Conservation (phyloP, 2,113 vertebrate species). For the Ploceus nigricollis region DNA sequence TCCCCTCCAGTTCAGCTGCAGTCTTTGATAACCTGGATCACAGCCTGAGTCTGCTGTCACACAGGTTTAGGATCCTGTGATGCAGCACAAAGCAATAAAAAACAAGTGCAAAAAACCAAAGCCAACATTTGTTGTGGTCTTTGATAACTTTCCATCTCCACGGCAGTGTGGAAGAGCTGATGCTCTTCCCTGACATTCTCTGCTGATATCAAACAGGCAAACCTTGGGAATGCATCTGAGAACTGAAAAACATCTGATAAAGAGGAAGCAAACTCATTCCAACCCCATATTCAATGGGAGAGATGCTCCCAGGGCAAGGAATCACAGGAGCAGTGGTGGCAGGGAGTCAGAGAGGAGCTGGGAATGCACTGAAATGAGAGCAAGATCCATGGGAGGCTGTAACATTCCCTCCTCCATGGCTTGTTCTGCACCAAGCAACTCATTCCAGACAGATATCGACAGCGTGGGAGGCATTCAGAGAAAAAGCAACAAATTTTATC, state of each 20-base stretch:
- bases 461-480: slow-evolving; percentile 47
- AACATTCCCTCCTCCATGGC: neutral
- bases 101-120: neutral
- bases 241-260: neutral
- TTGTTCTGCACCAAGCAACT: slow-evolving; percentile 16
- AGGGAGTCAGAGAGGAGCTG: neutral
- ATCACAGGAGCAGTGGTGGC: neutral
- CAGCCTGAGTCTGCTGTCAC: neutral
- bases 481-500: slow-evolving; percentile 47
- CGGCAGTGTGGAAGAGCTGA: neutral
- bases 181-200: neutral
- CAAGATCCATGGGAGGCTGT: neutral
- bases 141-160: neutral
- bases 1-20: neutral
- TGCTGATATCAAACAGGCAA: neutral
- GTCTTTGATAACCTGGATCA: neutral
- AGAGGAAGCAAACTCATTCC: neutral
- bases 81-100: neutral
- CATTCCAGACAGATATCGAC: slow-evolving; percentile 39
- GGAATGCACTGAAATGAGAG: neutral
- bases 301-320: neutral
- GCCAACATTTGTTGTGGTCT: neutral
- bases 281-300: neutral
- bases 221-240: neutral
- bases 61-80: neutral